These are phyloP conservation scores for Hucho hucho DNA, from an alignment of 2,113 vertebrate species.

Conservation along the genomic window DNA sequence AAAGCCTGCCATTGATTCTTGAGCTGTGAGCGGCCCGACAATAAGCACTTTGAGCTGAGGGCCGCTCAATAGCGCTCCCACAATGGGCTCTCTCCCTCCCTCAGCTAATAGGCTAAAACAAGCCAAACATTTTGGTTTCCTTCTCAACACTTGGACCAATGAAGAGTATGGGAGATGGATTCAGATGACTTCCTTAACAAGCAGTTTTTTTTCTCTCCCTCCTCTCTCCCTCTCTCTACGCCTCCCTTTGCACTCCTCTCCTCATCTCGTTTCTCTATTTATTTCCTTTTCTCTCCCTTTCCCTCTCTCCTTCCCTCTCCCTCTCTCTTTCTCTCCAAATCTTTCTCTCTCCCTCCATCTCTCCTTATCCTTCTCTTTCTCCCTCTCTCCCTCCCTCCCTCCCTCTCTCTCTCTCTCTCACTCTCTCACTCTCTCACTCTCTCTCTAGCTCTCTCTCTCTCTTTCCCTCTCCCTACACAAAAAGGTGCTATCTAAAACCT, in stretches of 20 bases:
- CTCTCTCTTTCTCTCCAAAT: slow-evolving; percentile 15
- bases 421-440: not conserved
- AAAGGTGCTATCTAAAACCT: too few relatives aligned
- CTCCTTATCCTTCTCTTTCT: slow-evolving; percentile 7
- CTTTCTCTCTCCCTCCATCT: not conserved
- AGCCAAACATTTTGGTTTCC: slow-evolving; percentile 97
- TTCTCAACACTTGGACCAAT: slow-evolving; percentile 85
- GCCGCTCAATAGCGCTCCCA: slow-evolving; percentile 85
- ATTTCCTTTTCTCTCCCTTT: not conserved
- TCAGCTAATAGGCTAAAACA: slow-evolving; percentile 94
- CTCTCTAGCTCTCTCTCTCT: too few relatives aligned
- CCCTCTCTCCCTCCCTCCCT: not conserved
- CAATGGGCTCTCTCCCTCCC: slow-evolving; percentile 85
- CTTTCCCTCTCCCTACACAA: not conserved
- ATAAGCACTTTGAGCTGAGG: slow-evolving; percentile 86
- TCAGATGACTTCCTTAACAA: slow-evolving; percentile 83
- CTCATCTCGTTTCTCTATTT: not conserved
- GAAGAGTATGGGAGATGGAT: slow-evolving; percentile 81
- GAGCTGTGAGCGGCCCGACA: slow-evolving; percentile 79
- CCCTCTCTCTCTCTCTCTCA: not conserved
- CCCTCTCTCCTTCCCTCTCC: not conserved
- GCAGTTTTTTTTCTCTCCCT: slow-evolving; percentile 17
- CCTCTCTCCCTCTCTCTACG: too few relatives aligned
- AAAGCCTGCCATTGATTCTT: slow-evolving; percentile 87
- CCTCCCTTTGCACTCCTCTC: not conserved